These are phyloP conservation scores for Acronicta alni DNA, from an alignment of 2,888 invertebrate species.

Conservation along the genomic window DNA sequence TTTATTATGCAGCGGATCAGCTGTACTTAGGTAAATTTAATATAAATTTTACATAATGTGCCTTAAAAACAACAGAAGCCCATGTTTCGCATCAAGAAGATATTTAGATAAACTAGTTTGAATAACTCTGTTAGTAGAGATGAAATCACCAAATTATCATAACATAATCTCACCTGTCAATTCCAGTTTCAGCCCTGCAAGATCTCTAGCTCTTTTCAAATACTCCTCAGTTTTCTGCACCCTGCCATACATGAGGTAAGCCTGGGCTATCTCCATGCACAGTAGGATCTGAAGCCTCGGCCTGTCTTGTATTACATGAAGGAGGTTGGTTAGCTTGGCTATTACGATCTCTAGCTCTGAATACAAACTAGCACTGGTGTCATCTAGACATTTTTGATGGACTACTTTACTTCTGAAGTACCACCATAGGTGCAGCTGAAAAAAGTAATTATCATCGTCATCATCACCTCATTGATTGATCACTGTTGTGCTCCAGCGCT, in stretches of 20 bases:
- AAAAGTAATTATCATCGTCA: background rate
- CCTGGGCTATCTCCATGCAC: constrained; percentile 89
- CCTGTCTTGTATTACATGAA: constrained; percentile 67
- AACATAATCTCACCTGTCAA: constrained; percentile 89
- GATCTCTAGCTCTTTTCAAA: constrained; percentile 90
- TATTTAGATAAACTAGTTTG: too few relatives aligned
- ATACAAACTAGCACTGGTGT: constrained; percentile 92
- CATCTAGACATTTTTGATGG: constrained; percentile 94
- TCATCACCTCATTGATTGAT: too few relatives aligned
- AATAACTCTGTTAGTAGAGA: too few relatives aligned
- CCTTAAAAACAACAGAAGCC: too few relatives aligned
- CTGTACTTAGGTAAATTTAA: too few relatives aligned
- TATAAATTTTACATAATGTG: too few relatives aligned
- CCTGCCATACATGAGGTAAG: constrained; percentile 93
- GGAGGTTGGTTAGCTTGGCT: constrained; percentile 79
- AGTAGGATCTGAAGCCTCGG: constrained; percentile 80
- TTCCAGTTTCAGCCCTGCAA: constrained; percentile 91
- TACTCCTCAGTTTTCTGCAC: constrained; percentile 92
- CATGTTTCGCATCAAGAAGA: too few relatives aligned
- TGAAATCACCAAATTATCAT: too few relatives aligned
- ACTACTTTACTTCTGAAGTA: constrained; percentile 91
- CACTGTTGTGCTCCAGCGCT: too few relatives aligned
- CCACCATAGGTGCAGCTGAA: constrained; percentile 91
- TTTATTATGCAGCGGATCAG: too few relatives aligned
- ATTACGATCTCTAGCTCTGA: constrained; percentile 88